Evolutionary conservation across 1,140 invertebrate genomes (phyloP).

Genomic region (Stenopsyche tienmushanensis): DNA sequence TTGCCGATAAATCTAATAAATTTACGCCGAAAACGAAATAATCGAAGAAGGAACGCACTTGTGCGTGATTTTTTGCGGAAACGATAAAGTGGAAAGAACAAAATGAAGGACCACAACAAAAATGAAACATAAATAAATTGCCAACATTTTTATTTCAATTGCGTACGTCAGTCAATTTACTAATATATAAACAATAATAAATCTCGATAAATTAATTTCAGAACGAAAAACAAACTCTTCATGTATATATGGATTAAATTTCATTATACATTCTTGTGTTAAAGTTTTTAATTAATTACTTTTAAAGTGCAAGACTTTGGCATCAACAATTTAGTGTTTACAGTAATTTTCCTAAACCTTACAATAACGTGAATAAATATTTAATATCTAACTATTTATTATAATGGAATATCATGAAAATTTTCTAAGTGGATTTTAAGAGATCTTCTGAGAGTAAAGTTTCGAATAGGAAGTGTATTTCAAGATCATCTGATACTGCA

Average conservation of each 20-base stretch:
- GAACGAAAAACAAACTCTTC: neutral
- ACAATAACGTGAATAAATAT: slow-evolving; percentile 40
- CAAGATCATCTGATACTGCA: no score
- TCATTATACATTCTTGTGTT: neutral
- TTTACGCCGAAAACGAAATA: no score
- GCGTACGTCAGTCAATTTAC: slow-evolving; percentile 1
- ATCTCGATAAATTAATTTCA: no score
- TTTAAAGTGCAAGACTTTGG: slow-evolving; percentile 39
- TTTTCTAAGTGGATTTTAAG: slow-evolving; percentile 35
- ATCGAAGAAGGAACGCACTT: no score
- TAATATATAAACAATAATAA: neutral
- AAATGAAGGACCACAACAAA: neutral
- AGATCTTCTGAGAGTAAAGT: slow-evolving; percentile 33
- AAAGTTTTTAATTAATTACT: neutral
- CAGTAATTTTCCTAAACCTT: slow-evolving; percentile 38
- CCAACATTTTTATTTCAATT: neutral
- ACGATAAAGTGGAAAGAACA: no score
- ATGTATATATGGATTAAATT: neutral
- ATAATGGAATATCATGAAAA: slow-evolving; percentile 40
- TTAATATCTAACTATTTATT: slow-evolving; percentile 41
- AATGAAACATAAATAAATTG: neutral
- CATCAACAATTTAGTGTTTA: slow-evolving; percentile 39
- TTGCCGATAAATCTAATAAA: no score
- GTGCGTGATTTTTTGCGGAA: neutral
- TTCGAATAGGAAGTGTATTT: no score